Percentiles rank a stretch among this genome's conserved stretches.
These are phyloP conservation scores for Spodoptera picta DNA, from an alignment of 2,888 invertebrate species.

Conservation along the genomic window DNA sequence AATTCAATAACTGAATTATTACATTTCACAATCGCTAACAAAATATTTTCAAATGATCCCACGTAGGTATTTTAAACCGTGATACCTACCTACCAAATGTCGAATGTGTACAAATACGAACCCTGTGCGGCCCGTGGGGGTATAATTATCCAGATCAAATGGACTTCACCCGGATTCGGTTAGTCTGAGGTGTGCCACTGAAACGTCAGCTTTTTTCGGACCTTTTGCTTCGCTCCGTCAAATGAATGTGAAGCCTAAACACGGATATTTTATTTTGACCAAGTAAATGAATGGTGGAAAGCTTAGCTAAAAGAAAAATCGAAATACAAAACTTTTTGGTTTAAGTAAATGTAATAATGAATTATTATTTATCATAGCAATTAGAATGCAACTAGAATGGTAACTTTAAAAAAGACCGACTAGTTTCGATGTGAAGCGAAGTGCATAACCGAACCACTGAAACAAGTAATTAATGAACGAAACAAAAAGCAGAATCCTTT, in stretches of 20 bases:
- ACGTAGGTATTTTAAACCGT: constrained; percentile 9
- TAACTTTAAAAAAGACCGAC: neutral
- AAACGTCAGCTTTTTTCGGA: constrained; percentile 64
- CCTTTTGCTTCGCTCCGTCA: constrained; percentile 46
- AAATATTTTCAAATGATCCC: neutral
- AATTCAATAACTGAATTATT: neutral
- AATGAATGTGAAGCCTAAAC: constrained; percentile 38
- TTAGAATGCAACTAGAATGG: constrained; percentile 1
- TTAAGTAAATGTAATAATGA: too few relatives aligned
- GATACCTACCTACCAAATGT: constrained; percentile 3
- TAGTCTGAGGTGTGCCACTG: constrained; percentile 72
- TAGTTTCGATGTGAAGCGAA: constrained; percentile 35
- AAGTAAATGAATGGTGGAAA: constrained; percentile 17
- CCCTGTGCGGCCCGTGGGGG: constrained; percentile 17
- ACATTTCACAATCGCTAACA: too few relatives aligned
- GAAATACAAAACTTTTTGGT: too few relatives aligned
- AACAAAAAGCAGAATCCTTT: constrained; percentile 79
- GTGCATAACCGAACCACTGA: constrained; percentile 66
- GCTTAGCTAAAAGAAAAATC: neutral
- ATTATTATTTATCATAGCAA: too few relatives aligned
- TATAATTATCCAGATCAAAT: constrained; percentile 80
- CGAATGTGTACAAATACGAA: neutral
- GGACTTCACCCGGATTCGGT: constrained; percentile 65
- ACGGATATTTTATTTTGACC: constrained; percentile 33
- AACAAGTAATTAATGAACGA: constrained; percentile 79